phyloP scores from a whole-genome alignment of 2,113 vertebrate genomes.

The human region GRCh38 chr2:162701001-162701500 shows the following conservation, averaged over 20 bases:
- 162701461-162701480: neutral
- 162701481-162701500: neutral
- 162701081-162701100: neutral
- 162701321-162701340: neutral
- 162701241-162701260: neutral
- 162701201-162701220: neutral
- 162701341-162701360: neutral
- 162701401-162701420: neutral
- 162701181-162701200: conserved; percentile 7
- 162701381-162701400: neutral
- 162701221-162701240: neutral
- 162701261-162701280: neutral
- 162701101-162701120: conserved; percentile 5
- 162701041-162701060: neutral
- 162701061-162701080: neutral
- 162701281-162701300: neutral
- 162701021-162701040: neutral
- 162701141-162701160: neutral
- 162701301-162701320: neutral
- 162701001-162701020: neutral
- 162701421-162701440: neutral
- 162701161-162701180: neutral
- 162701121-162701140: neutral
- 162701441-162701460: neutral
- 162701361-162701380: neutral